Evolutionary conservation across 1,140 invertebrate species (phyloP).

Genomic region (Bilobella aurantiaca): DNA sequence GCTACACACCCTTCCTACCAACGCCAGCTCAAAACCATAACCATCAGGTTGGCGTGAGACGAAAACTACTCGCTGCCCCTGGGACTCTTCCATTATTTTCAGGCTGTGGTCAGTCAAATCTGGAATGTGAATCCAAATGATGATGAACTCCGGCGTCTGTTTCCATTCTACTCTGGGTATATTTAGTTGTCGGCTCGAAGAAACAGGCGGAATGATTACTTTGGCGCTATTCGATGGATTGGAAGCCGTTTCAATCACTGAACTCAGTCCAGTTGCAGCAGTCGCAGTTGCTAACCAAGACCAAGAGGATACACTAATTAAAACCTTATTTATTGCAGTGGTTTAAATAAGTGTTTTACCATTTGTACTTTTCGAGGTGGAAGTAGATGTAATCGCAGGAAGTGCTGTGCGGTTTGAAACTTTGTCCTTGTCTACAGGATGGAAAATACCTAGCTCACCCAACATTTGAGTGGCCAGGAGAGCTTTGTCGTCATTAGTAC

Average conservation of each 20-base stretch:
- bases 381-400: no score
- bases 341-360: no score
- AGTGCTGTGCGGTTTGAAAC: no score
- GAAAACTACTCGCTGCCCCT: background rate
- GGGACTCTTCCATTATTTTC: background rate
- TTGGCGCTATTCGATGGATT: background rate
- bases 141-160: background rate
- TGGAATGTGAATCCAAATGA: conserved; percentile 1
- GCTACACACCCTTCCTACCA: background rate
- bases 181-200: background rate
- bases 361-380: no score
- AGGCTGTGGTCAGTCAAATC: background rate
- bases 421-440: no score
- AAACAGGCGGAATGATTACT: background rate
- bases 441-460: background rate
- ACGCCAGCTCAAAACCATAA: background rate
- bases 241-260: background rate
- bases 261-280: no score
- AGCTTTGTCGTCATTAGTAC: background rate
- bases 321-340: no score
- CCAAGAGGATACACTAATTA: no score
- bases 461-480: background rate
- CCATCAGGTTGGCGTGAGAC: background rate
- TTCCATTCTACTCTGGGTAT: background rate
- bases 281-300: no score